phyloP scores from a whole-genome alignment of 2,113 vertebrate species.

The Serilophus lunatus region DNA sequence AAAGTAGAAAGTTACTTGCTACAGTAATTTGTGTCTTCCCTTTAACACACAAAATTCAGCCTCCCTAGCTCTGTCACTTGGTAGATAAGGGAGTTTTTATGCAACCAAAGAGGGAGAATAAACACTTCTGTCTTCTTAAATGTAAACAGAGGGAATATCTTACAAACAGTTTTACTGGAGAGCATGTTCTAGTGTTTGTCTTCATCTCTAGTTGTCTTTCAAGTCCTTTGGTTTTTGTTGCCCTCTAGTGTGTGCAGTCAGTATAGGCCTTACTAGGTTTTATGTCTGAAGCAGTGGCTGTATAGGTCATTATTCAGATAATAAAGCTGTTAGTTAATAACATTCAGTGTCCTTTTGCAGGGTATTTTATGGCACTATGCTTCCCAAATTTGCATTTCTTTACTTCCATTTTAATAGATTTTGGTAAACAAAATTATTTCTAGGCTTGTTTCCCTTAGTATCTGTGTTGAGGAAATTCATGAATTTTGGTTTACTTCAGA shows the following conservation, averaged over 20 bases:
- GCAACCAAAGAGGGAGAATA: neutral
- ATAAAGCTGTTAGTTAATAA: neutral
- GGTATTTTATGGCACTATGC: neutral
- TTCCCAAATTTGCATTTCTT: neutral
- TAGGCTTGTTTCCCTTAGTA: neutral
- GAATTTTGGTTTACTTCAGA: neutral
- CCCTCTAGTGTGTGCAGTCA: conserved; percentile 20
- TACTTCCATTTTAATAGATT: neutral
- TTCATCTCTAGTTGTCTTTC: too few relatives aligned
- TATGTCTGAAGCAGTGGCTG: neutral
- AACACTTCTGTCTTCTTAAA: neutral
- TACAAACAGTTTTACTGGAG: neutral
- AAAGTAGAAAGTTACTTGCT: neutral
- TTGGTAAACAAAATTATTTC: neutral
- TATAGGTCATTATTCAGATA: neutral
- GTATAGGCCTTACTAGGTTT: neutral
- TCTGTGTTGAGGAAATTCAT: neutral
- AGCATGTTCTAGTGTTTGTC: neutral
- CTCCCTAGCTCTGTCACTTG: neutral
- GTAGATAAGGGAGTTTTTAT: neutral
- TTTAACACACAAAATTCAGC: neutral
- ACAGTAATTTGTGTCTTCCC: neutral
- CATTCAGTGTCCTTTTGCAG: neutral
- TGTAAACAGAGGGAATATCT: neutral
- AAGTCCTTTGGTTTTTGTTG: neutral